A percentile compares a stretch with the other conserved stretches of the same genome.
phyloP scores from a whole-genome alignment of 2,113 vertebrate genomes.

The Lampris megalopsis region DNA sequence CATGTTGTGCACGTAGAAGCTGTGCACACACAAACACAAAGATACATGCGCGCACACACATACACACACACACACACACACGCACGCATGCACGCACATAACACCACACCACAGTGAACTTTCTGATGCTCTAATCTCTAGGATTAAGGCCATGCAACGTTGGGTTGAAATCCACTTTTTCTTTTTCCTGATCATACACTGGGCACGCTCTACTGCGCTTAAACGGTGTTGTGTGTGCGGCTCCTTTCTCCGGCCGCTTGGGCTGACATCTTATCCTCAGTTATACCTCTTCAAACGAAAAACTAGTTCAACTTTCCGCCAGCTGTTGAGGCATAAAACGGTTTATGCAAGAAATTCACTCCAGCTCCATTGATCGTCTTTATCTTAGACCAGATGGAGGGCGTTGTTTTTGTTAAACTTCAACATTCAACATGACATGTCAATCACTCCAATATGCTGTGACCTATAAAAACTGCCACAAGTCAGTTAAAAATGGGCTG shows the following conservation, averaged over 20 bases:
- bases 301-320: background rate
- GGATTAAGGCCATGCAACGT: slow-evolving; percentile 79
- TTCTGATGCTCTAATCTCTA: slow-evolving; percentile 70
- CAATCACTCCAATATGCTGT: no score
- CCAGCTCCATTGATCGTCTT: background rate
- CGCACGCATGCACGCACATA: slow-evolving; percentile 9
- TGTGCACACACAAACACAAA: background rate
- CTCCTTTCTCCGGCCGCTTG: slow-evolving; percentile 1
- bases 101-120: slow-evolving; percentile 29
- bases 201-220: slow-evolving; percentile 18
- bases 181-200: slow-evolving; percentile 48
- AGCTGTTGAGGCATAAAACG: background rate
- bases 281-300: slow-evolving; percentile 12
- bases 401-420: no score
- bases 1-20: background rate
- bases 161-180: slow-evolving; percentile 67
- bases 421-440: no score
- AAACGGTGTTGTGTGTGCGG: slow-evolving; percentile 12
- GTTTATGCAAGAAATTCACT: background rate
- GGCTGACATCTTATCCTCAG: background rate
- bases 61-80: slow-evolving; percentile 1
- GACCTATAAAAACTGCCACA: no score
- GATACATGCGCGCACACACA: background rate
- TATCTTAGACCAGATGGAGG: background rate
- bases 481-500: background rate